Percentiles rank a stretch among this genome's conserved stretches.
Conservation (phyloP, 2,797 vertebrate species). For the Microctenopoma lineatum region DNA sequence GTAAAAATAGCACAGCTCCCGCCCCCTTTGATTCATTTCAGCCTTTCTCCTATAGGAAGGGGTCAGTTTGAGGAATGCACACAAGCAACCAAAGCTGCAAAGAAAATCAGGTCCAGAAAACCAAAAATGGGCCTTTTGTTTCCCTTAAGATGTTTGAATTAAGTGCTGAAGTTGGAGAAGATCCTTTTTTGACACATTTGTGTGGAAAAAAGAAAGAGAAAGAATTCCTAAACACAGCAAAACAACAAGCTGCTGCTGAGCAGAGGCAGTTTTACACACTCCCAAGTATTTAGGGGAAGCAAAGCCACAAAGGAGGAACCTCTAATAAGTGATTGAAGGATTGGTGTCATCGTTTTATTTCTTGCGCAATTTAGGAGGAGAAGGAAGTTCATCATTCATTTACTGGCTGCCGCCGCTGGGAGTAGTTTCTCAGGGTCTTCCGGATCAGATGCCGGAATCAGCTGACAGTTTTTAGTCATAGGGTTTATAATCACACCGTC, state of each 20-base stretch:
- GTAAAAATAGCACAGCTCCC: background rate
- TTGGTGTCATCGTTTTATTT: conserved; percentile 64
- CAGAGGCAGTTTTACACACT: conserved; percentile 7
- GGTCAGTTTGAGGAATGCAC: conserved; percentile 45
- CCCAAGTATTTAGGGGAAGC: conserved; percentile 38
- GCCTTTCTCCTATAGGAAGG: conserved; percentile 22
- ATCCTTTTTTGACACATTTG: conserved; percentile 46
- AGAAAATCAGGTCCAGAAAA: conserved; percentile 23
- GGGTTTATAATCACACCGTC: background rate
- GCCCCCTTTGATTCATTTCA: conserved; percentile 41
- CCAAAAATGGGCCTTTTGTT: conserved; percentile 37
- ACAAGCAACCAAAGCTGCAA: conserved; percentile 26
- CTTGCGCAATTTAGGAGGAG: conserved; percentile 57
- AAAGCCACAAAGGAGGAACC: conserved; percentile 53
- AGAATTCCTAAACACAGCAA: conserved; percentile 18
- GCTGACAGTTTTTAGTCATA: conserved; percentile 30
- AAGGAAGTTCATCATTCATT: conserved; percentile 72
- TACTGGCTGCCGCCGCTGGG: conserved; percentile 40
- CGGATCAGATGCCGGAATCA: conserved; percentile 48
- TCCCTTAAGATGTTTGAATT: conserved; percentile 26
- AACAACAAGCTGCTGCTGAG: conserved; percentile 31
- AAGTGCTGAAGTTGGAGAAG: conserved; percentile 19
- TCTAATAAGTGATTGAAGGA: conserved; percentile 73
- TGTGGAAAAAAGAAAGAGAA: conserved; percentile 1
- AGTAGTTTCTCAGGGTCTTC: conserved; percentile 40